Evolutionary conservation across 2,888 invertebrate genomes (phyloP).

Genomic region (Punctoribates punctum): DNA sequence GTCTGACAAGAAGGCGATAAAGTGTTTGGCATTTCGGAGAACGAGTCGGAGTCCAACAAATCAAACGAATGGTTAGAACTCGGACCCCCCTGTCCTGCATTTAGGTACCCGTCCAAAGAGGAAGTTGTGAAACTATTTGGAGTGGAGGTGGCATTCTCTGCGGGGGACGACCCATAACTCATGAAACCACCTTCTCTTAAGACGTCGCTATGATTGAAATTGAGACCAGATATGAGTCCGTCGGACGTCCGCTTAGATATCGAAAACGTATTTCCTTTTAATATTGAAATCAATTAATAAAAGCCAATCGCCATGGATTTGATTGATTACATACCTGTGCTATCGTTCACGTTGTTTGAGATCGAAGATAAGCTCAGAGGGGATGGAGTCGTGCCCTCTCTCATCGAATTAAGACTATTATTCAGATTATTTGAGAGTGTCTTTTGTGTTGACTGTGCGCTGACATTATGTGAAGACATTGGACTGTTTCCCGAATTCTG

Average conservation of each 20-base stretch:
- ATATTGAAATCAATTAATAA: too few relatives aligned
- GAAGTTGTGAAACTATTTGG: conserved; percentile 27
- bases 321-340: conserved; percentile 3
- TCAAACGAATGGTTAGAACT: conserved; percentile 36
- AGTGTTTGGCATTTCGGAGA: conserved; percentile 32
- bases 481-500: not conserved
- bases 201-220: conserved; percentile 23
- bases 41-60: conserved; percentile 31
- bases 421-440: conserved; percentile 7
- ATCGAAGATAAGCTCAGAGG: conserved; percentile 33
- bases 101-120: conserved; percentile 22
- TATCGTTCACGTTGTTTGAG: not conserved
- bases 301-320: not conserved
- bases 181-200: conserved; percentile 14
- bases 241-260: conserved; percentile 17
- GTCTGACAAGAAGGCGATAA: conserved; percentile 13
- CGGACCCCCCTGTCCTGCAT: conserved; percentile 30
- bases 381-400: conserved; percentile 27
- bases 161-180: conserved; percentile 21
- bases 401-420: conserved; percentile 6
- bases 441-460: conserved; percentile 10
- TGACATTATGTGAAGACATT: not conserved
- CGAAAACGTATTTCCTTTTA: conserved; percentile 16
- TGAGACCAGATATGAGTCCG: conserved; percentile 29
- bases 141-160: conserved; percentile 13